Conservation (phyloP, 2,113 vertebrate genomes). For the Dromiciops gliroides region DNA sequence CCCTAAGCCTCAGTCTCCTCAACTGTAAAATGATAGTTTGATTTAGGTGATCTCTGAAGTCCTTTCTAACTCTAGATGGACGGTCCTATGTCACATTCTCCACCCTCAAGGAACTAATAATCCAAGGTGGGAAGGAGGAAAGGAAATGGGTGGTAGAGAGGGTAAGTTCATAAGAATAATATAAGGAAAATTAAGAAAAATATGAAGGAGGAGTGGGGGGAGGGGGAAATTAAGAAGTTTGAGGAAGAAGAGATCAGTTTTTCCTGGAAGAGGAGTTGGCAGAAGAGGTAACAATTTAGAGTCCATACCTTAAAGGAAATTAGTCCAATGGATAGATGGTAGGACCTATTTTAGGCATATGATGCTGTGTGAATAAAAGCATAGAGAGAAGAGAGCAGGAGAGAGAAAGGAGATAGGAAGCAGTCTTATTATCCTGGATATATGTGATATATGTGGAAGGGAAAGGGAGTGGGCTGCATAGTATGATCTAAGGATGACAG, state of each 20-base stretch:
- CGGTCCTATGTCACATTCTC: neutral
- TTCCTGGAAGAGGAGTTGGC: neutral
- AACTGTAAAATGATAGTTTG: neutral
- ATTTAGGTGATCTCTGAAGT: neutral
- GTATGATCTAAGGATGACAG: neutral
- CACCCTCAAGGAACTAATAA: neutral
- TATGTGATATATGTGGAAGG: neutral
- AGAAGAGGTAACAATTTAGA: neutral
- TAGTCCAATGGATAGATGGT: neutral
- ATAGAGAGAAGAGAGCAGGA: neutral
- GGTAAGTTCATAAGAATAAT: neutral
- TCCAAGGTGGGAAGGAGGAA: neutral
- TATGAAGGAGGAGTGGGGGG: neutral
- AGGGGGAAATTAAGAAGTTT: neutral
- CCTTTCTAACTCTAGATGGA: neutral
- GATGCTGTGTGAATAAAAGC: neutral
- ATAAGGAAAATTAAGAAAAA: neutral
- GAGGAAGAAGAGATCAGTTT: neutral
- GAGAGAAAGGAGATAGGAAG: neutral
- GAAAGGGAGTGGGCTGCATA: neutral
- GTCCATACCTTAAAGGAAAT: neutral
- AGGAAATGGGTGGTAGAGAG: neutral
- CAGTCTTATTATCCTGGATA: neutral
- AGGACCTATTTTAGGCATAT: neutral
- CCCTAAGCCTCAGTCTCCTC: neutral